Evolutionary conservation across 2,797 vertebrate species (phyloP).

Genomic region (Molothrus aeneus): DNA sequence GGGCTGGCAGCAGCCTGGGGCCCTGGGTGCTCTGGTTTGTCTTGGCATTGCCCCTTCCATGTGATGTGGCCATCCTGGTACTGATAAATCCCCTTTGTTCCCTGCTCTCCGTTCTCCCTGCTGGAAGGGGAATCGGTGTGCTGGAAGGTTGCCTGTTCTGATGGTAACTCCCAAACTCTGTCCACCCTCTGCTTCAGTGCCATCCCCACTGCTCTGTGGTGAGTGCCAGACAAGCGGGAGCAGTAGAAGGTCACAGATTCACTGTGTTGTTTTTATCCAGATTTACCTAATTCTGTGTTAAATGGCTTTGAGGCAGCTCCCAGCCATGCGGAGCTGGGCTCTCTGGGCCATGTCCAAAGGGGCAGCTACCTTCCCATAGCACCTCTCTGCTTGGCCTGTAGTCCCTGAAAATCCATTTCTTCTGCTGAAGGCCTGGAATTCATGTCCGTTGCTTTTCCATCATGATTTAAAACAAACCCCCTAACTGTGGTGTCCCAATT

Average conservation of each 20-base stretch:
- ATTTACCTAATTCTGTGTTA: not conserved
- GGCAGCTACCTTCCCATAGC: not conserved
- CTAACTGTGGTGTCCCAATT: constrained; percentile 65
- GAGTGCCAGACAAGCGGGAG: not conserved
- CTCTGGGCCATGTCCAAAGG: not conserved
- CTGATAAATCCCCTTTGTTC: not conserved
- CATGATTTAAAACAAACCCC: constrained; percentile 10
- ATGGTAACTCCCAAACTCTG: not conserved
- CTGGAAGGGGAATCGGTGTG: not conserved
- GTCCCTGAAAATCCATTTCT: not conserved
- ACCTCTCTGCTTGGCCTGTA: not conserved
- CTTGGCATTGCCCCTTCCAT: not conserved
- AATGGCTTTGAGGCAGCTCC: not conserved
- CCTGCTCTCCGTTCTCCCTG: not conserved
- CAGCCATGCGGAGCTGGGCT: not conserved
- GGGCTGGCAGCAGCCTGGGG: not conserved
- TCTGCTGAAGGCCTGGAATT: not conserved
- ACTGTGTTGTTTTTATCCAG: not conserved
- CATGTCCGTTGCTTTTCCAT: constrained; percentile 26
- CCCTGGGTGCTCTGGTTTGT: accelerated
- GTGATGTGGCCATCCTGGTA: not conserved
- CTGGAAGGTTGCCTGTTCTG: not conserved
- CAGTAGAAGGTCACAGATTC: not conserved
- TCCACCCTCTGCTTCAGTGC: not conserved
- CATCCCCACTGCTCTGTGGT: not conserved